These are phyloP conservation scores for Sphaerodactylus townsendi DNA, from an alignment of 2,113 vertebrate genomes.

Conservation along the genomic window DNA sequence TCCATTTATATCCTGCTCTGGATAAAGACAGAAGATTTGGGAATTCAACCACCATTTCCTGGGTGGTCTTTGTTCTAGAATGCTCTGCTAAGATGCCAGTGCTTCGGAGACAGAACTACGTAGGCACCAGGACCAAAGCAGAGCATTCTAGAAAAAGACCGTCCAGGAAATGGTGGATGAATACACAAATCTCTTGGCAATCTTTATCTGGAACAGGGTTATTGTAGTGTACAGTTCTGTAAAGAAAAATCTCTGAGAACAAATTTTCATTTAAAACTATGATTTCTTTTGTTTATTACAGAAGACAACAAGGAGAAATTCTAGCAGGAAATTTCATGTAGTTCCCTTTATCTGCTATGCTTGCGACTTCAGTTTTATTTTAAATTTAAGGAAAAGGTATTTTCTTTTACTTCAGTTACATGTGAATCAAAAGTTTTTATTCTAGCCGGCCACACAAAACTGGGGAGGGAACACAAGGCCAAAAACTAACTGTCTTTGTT, in stretches of 20 bases:
- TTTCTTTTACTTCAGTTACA: slow-evolving; percentile 10
- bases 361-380: background rate
- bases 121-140: no score
- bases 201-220: no score
- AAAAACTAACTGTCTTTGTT: background rate
- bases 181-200: no score
- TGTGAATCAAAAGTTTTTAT: no score
- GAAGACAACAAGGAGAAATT: background rate
- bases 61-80: no score
- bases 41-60: no score
- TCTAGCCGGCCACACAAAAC: background rate
- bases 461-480: background rate
- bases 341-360: background rate
- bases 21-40: no score
- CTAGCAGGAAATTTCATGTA: background rate
- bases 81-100: no score
- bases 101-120: no score
- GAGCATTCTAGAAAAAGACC: no score
- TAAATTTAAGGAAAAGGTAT: background rate
- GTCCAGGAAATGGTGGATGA: no score
- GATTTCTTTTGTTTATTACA: background rate
- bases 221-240: background rate
- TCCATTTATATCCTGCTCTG: no score
- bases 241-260: background rate
- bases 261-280: background rate